Evolutionary conservation across 2,797 vertebrate species (phyloP).

Genomic region (Anabas testudineus): DNA sequence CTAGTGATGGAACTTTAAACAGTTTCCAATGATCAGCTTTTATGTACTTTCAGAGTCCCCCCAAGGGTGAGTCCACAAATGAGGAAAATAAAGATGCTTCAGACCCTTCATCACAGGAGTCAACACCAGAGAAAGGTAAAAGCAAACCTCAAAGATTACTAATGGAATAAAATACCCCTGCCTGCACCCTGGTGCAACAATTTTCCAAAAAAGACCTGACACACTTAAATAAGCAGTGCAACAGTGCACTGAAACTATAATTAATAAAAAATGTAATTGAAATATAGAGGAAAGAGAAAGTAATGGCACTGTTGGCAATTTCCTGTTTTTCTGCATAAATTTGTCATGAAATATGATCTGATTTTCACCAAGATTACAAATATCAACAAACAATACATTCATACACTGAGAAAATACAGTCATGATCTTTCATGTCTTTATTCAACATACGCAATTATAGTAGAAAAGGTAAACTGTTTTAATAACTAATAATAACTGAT

Average conservation of each 20-base stretch:
- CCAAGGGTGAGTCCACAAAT: constrained; percentile 87
- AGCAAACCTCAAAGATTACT: background rate
- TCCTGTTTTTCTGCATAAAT: no score
- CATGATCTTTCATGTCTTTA: no score
- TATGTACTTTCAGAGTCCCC: constrained; percentile 89
- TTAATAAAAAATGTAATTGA: background rate
- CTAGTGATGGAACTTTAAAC: constrained; percentile 8
- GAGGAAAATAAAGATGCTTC: constrained; percentile 92
- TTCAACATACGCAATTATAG: no score
- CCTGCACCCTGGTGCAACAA: constrained; percentile 6
- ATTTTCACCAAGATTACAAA: no score
- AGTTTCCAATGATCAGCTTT: constrained; percentile 11
- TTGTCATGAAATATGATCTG: no score
- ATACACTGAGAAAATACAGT: no score
- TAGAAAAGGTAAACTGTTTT: no score
- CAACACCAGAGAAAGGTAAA: constrained; percentile 94
- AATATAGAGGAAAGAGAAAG: background rate
- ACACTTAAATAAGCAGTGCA: background rate
- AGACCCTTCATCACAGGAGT: constrained; percentile 92
- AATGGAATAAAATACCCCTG: constrained; percentile 11
- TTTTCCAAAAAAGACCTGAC: constrained; percentile 1
- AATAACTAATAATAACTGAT: no score
- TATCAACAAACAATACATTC: no score
- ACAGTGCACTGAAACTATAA: background rate
- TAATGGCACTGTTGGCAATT: no score